Evolutionary conservation across 2,888 invertebrate species (phyloP), one percentile per base, ranked within the genome.

Genomic region (Iselma pallidipennis): DNA sequence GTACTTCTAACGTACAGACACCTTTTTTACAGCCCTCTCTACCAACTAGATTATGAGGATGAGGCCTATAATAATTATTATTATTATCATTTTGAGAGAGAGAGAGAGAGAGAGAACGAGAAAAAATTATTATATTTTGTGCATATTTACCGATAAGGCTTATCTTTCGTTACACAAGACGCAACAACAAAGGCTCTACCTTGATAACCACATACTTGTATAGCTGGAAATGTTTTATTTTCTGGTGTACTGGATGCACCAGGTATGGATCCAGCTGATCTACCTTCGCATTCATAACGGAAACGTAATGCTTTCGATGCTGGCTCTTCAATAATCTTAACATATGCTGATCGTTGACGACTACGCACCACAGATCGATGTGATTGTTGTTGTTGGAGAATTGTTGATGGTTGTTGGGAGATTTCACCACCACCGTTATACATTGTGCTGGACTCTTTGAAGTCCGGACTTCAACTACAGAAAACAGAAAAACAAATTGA

Each of bases 231-330:
- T 1, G 95, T 95, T 83, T 95, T 95, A 79, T 91, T 92, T 76
- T 97, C 96, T n/a, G 91, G 85, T 4, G 92, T 92, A 75, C 93
- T 95, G 78, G 88, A 90, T 57, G 90, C 90, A 57, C 97, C 98
- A 51, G 96, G 96, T 75, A 98, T 95, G 70, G 96, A 96, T 31
- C 97, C 98, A 63, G 97, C 97, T 21, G 95, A 96, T 76, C 97
- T 87, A 4, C 97, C 97, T 82, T 98, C 98, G 84, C 97, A 98
- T 79, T 95, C 94, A 82, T 98, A 98, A 7, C 75, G 76, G 78
- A 75, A 87, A 78, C 95, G 85, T 61, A 96, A 85, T 0, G 95
- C 94, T 80, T 96, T 94, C 54, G 93, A 87, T 26, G 95, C 95
- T 0, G 98, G 98, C 81, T 98, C 95, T 80, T 96, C 96, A 48